Base-by-base conservation (phyloP, 2,797 vertebrate genomes). In the Halcyon smyrnensis region DNA sequence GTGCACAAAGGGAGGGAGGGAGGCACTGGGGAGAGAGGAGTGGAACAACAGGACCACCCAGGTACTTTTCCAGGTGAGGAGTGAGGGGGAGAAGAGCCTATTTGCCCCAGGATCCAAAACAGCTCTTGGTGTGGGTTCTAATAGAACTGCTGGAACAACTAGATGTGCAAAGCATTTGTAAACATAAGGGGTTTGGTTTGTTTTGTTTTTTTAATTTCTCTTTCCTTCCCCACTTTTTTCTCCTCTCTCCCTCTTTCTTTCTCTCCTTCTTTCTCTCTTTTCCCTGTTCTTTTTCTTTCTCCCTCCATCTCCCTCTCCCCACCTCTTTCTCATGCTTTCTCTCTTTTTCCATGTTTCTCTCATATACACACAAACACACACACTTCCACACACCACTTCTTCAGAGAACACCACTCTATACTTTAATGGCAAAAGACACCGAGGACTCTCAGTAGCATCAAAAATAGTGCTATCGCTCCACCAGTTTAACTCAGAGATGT, bases 51-150 rank as follows among this genome's bases (percentile, higher is more conserved):
- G 89, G 96, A 97, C 95, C 96, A 96, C 96, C 94, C 95, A 96
- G 81, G 90, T 81, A 13, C 25, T 92, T 94, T 73, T 92, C 43
- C 77, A 95, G 74, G 67, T 76, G 70, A 93, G 56, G 59, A 82
- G 41, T 94, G 92, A 95, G 78, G 84, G 77, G 70, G 88, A 90
- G 88, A 94, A 90, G 68, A 94, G 75, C 60, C 48, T 83, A 1
- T 87, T 96, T 94, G 96, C 96, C 95, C 60, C 92, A 6, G 96
- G 95, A 97, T 88, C 60, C 95, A 92, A 97, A 97, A 96, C 95
- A 97, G 6, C 23, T 87, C 87, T 90, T 90, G 14, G 74, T 79
- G 79, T 84, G 94, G 69, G 74, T 65, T 89, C 54, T 89, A 65
- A 80, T 57, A 94, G 17, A 60, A 59, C 23, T 86, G 57, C 45